Evolutionary conservation across 2,113 vertebrate species (phyloP).

Genomic region (Tachuris rubrigastra): DNA sequence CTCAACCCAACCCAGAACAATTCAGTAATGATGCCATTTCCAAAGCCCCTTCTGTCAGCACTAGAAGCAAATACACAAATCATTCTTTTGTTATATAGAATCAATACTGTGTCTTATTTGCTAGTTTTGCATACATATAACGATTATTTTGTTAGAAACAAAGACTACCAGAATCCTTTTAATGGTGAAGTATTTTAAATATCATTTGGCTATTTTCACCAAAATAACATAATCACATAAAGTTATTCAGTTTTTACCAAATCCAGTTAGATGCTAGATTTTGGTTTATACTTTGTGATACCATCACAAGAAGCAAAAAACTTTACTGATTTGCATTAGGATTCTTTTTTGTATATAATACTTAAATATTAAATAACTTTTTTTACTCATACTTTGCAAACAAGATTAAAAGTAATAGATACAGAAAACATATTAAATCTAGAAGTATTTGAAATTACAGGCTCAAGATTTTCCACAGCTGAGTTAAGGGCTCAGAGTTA

Average conservation of each 20-base stretch:
- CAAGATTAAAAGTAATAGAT: background rate
- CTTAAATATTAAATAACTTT: background rate
- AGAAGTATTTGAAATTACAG: background rate
- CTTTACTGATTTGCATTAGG: background rate
- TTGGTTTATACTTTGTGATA: background rate
- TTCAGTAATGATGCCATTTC: background rate
- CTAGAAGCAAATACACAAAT: background rate
- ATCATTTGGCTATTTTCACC: background rate
- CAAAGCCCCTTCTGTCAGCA: background rate
- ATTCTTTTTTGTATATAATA: background rate
- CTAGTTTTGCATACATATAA: background rate
- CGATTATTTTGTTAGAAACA: background rate
- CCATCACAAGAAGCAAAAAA: background rate
- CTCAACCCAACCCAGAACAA: background rate
- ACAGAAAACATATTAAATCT: background rate
- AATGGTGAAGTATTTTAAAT: background rate
- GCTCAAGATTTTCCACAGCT: background rate
- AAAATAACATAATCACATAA: background rate
- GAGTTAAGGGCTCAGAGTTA: background rate
- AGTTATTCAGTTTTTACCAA: background rate
- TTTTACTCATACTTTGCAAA: background rate
- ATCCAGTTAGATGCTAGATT: background rate
- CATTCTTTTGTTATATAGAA: background rate
- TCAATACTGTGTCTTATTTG: background rate
- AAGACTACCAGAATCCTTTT: background rate